These are phyloP conservation scores for Indicator indicator DNA, from an alignment of 2,113 vertebrate species.

Conservation along the genomic window DNA sequence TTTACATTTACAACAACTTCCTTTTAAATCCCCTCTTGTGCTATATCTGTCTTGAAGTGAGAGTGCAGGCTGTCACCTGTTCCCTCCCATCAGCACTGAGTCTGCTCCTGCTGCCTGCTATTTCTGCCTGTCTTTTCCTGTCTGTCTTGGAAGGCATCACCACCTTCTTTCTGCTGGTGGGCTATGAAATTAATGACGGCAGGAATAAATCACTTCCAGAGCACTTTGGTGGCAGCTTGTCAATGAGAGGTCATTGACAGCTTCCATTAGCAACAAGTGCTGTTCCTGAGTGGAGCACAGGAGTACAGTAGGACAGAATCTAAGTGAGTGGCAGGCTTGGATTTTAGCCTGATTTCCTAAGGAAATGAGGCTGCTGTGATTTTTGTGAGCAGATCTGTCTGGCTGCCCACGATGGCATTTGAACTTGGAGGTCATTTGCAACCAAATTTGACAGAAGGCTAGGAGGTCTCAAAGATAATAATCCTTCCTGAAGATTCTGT, in stretches of 20 bases:
- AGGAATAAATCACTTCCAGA: constrained; percentile 61
- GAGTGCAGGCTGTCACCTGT: constrained; percentile 54
- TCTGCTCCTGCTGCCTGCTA: constrained; percentile 23
- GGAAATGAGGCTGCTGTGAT: not conserved
- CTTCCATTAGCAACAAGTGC: constrained; percentile 54
- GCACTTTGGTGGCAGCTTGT: constrained; percentile 56
- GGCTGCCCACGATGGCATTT: not conserved
- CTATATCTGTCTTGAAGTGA: constrained; percentile 19
- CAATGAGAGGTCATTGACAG: constrained; percentile 37
- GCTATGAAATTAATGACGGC: constrained; percentile 63
- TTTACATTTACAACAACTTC: constrained; percentile 25
- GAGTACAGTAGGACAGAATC: constrained; percentile 9
- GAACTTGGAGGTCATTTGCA: constrained; percentile 24
- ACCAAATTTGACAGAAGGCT: not conserved
- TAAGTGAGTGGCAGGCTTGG: not conserved
- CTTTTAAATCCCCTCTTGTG: constrained; percentile 14
- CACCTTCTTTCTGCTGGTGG: constrained; percentile 38
- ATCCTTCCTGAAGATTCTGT: not conserved
- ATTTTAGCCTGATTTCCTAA: constrained; percentile 13
- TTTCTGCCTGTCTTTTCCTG: constrained; percentile 65
- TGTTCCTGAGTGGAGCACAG: constrained; percentile 2
- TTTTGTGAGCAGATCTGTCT: not conserved
- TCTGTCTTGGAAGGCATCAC: constrained; percentile 61
- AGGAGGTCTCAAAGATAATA: not conserved
- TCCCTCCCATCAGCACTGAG: constrained; percentile 30